Conservation (phyloP, 1,140 invertebrate species). For the Orchesella cincta region DNA sequence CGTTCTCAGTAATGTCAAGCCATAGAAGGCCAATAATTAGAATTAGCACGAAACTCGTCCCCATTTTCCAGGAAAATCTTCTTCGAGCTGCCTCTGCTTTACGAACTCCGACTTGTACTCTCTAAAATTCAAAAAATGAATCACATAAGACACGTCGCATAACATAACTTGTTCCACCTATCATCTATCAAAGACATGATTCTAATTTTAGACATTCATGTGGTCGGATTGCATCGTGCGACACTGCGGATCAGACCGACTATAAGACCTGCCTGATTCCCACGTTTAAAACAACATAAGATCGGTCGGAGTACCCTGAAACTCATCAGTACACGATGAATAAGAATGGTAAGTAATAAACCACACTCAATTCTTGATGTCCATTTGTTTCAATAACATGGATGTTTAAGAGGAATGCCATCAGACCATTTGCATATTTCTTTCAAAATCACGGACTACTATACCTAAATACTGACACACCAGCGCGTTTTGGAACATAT, state of each 20-base stretch:
- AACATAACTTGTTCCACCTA: not conserved
- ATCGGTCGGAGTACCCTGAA: too few species aligned
- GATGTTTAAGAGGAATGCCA: too few species aligned
- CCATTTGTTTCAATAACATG: too few species aligned
- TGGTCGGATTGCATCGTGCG: not conserved
- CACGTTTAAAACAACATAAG: too few species aligned
- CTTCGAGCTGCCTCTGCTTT: constrained; percentile 38
- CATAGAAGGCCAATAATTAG: constrained; percentile 42
- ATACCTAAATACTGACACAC: too few species aligned
- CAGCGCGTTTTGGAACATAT: too few species aligned
- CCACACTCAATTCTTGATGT: too few species aligned
- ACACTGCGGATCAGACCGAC: not conserved
- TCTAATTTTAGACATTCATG: constrained; percentile 16
- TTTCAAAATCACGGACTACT: too few species aligned
- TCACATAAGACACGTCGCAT: not conserved
- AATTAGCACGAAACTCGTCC: constrained; percentile 37
- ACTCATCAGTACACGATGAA: too few species aligned
- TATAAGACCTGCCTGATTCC: too few species aligned
- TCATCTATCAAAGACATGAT: not conserved
- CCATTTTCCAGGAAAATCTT: constrained; percentile 49
- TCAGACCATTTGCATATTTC: too few species aligned
- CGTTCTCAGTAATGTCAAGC: constrained; percentile 50
- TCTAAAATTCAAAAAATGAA: constrained; percentile 37
- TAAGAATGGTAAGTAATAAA: too few species aligned
- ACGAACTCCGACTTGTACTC: constrained; percentile 42